These are phyloP conservation scores for Nematostella vectensis DNA, from an alignment of 92 coral and sea anemone species.

Conservation along the genomic window DNA sequence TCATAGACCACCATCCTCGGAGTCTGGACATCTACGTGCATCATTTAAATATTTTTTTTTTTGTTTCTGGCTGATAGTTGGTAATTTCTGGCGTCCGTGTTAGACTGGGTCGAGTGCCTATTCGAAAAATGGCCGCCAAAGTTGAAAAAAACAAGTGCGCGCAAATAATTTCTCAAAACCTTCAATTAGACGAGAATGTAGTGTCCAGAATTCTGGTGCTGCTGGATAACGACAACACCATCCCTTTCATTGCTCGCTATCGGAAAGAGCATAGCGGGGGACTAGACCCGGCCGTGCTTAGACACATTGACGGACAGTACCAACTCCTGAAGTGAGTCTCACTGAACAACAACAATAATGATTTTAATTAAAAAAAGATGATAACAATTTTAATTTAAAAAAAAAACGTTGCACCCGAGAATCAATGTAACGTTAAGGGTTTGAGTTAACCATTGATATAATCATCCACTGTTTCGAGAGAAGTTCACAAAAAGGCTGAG, in stretches of 20 bases:
- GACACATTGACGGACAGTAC: conserved; percentile 59
- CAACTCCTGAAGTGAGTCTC: conserved; percentile 51
- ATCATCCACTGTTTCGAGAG: too few species aligned
- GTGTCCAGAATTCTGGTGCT: conserved; percentile 44
- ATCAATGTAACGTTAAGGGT: too few species aligned
- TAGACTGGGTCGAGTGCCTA: too few species aligned
- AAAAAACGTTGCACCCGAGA: background rate
- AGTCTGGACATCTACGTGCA: too few species aligned
- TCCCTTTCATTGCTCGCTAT: conserved; percentile 90
- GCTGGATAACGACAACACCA: conserved; percentile 71
- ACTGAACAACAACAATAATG: background rate
- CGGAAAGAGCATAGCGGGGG: conserved; percentile 74
- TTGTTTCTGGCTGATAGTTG: too few species aligned
- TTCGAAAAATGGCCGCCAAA: too few species aligned
- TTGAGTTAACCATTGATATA: too few species aligned
- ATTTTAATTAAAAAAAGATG: too few species aligned
- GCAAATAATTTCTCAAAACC: conserved; percentile 40
- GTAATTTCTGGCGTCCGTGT: too few species aligned
- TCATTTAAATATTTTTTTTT: too few species aligned
- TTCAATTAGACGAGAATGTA: conserved; percentile 18
- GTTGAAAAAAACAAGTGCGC: conserved; percentile 7
- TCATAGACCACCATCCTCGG: too few species aligned
- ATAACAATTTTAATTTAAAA: background rate
- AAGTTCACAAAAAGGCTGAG: conserved; percentile 59
- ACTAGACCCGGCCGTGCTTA: conserved; percentile 59